These are phyloP conservation scores for Macrosiphum euphorbiae DNA, from an alignment of 2,888 invertebrate genomes.

Conservation along the genomic window DNA sequence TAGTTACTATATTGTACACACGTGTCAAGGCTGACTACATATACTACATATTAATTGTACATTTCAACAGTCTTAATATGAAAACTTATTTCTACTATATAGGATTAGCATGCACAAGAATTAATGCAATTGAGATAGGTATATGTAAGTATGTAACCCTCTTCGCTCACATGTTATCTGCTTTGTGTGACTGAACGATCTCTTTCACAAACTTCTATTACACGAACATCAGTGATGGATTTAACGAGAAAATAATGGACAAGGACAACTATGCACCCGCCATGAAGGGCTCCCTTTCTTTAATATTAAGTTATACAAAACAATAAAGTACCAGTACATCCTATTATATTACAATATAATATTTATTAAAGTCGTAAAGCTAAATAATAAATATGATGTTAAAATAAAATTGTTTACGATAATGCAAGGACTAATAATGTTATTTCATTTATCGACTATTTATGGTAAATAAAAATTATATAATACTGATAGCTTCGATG, in stretches of 20 bases:
- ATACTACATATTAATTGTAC: no score
- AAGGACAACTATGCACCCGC: neutral
- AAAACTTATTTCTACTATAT: neutral
- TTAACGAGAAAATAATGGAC: neutral
- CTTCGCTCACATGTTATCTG: neutral
- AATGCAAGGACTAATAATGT: neutral
- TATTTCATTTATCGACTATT: neutral
- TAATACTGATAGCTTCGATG: neutral
- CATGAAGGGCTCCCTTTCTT: neutral
- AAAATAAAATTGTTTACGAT: neutral
- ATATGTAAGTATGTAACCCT: no score
- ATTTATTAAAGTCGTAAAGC: neutral
- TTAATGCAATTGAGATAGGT: neutral
- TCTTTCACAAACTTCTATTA: neutral
- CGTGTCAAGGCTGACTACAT: no score
- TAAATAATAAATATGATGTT: neutral
- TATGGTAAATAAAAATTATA: neutral
- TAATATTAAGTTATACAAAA: neutral
- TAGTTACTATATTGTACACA: no score
- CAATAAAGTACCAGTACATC: neutral
- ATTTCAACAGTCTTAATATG: neutral
- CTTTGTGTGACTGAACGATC: neutral
- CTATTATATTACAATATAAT: neutral
- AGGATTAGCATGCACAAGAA: neutral
- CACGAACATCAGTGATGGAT: neutral